Percentiles rank a stretch among this genome's conserved stretches.
Evolutionary conservation across 2,113 vertebrate genomes (phyloP).

Genomic region (Halcyon senegalensis): DNA sequence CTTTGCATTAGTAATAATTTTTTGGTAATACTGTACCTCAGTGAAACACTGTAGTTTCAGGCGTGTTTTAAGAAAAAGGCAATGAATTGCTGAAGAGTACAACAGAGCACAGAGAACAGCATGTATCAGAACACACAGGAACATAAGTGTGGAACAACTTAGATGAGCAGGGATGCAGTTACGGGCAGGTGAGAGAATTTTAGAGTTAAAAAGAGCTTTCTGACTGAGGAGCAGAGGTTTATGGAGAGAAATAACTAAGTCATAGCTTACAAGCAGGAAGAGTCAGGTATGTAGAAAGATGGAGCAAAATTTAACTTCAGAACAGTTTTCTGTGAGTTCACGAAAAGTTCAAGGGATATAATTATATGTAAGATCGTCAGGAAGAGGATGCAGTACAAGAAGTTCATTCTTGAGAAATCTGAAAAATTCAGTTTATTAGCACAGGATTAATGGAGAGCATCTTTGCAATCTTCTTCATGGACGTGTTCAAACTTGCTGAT

Average conservation of each 20-base stretch:
- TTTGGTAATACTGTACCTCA: neutral
- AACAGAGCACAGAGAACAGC: neutral
- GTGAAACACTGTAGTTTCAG: neutral
- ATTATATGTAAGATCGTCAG: neutral
- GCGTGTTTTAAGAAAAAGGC: neutral
- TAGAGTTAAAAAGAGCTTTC: neutral
- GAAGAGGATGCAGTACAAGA: neutral
- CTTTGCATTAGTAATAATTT: neutral
- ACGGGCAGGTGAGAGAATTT: neutral
- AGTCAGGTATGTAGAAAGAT: neutral
- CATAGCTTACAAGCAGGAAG: neutral
- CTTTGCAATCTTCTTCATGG: neutral
- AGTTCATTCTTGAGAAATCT: neutral
- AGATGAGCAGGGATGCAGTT: neutral
- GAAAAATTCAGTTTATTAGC: neutral
- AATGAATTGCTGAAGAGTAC: neutral
- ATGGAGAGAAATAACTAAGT: neutral
- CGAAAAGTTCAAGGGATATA: neutral
- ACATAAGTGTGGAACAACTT: neutral
- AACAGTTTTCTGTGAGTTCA: neutral
- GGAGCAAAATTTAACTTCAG: neutral
- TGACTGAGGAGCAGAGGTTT: neutral
- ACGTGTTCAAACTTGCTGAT: neutral
- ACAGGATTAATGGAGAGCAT: neutral
- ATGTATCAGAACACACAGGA: neutral